Conservation (phyloP, 2,888 invertebrate species). For the Stenurella melanura region DNA sequence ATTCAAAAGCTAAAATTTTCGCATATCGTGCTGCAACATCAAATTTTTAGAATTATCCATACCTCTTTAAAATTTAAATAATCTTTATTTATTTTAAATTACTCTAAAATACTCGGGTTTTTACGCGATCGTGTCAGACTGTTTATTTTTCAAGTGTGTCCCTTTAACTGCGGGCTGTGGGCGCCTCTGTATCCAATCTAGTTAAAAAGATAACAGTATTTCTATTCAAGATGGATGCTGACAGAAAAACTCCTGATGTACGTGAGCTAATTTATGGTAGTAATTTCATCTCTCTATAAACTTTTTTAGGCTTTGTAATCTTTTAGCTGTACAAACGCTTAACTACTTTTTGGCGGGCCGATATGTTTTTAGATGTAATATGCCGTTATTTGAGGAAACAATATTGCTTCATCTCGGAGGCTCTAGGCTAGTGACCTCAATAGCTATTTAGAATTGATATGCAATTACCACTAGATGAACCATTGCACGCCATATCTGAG, state of each 20-base stretch:
- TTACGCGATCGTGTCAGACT: background rate
- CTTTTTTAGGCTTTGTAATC: slow-evolving; percentile 52
- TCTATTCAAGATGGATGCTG: slow-evolving; percentile 58
- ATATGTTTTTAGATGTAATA: slow-evolving; percentile 61
- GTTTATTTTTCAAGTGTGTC: background rate
- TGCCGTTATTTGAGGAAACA: slow-evolving; percentile 68
- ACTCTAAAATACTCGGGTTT: background rate
- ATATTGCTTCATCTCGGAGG: slow-evolving; percentile 65
- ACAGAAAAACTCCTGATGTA: slow-evolving; percentile 63
- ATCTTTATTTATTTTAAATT: background rate
- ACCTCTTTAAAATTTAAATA: too few species aligned
- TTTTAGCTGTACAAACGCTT: slow-evolving; percentile 60
- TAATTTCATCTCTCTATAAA: slow-evolving; percentile 66
- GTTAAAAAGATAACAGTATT: slow-evolving; percentile 60
- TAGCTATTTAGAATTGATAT: slow-evolving; percentile 63
- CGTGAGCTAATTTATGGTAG: slow-evolving; percentile 69
- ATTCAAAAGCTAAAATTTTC: too few species aligned
- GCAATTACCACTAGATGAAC: slow-evolving; percentile 60
- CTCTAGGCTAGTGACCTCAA: slow-evolving; percentile 64
- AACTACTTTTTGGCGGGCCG: slow-evolving; percentile 69
- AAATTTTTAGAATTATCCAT: too few species aligned
- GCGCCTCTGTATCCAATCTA: slow-evolving; percentile 48
- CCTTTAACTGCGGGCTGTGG: background rate
- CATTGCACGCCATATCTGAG: slow-evolving; percentile 55
- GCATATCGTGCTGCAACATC: too few species aligned